Base-by-base conservation (phyloP, 2,888 invertebrate species). In the Diaprepes abbreviatus region DNA sequence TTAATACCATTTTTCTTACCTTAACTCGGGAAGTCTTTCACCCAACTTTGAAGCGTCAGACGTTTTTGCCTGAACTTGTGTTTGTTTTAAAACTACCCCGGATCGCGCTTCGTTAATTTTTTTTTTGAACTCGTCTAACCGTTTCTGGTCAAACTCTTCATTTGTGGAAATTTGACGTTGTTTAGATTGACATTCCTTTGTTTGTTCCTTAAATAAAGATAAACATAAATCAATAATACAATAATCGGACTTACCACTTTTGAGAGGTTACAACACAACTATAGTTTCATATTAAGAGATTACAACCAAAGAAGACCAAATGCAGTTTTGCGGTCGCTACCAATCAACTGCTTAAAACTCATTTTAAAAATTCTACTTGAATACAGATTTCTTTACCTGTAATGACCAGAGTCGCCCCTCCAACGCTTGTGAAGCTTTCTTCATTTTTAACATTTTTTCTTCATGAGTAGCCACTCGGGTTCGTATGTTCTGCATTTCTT, bases 11-110 rank as follows among this genome's bases (percentile, higher is more conserved):
- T n/a, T n/a, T n/a, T n/a, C n/a, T n/a, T 76, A 89, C 89, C 88
- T 86, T 0, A 86, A 82, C 5, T 86, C 84, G 0, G 85, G 79
- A 3, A 88, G 81, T 73, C 88, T 83, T 0, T 85, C 80, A 28
- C 89, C 88, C 10, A 86, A 77, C 35, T 75, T 78, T 45, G 81
- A 79, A 0, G 90, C 89, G 55, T 85, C 83, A 21, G 78, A 79
- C 19, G 83, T 83, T 17, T 86, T 82, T 12, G 83, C 81, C 24
- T 81, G 74, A 16, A 88, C 74, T 68, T 84, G 83, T 57, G 76
- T 77, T 74, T 85, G 83, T 74, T 88, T 86, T 16, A 86, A 84
- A 43, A 84, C 77, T 5, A 86, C 74, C 6, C 83, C 80, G 36
- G 83, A 81, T 68, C 82, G 74, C 60, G 79, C 80, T 3, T 72